phyloP scores from a whole-genome alignment of 1,140 invertebrate species.

The Dendroctonus valens region DNA sequence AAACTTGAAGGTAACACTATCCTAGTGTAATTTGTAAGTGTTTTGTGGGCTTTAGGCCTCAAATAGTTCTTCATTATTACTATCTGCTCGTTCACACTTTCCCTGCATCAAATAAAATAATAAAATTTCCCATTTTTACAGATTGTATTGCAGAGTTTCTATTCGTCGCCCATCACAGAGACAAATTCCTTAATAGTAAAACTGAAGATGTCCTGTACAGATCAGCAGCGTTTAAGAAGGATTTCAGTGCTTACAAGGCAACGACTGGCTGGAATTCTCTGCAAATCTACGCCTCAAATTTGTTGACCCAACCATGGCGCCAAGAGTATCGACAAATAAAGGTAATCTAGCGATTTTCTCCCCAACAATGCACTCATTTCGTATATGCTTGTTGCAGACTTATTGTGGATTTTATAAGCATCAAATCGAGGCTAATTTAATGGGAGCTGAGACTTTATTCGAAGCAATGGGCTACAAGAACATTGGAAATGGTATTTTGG shows the following conservation, averaged over 20 bases:
- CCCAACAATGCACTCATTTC: not conserved
- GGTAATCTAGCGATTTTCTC: constrained; percentile 52
- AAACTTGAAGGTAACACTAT: constrained; percentile 67
- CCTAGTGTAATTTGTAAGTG: not conserved
- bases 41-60: not conserved
- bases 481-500: constrained; percentile 56
- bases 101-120: not conserved
- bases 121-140: constrained; percentile 50
- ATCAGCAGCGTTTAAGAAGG: constrained; percentile 64
- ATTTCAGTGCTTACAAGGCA: constrained; percentile 79
- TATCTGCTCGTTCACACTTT: not conserved
- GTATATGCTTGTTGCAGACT: constrained; percentile 54
- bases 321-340: constrained; percentile 79
- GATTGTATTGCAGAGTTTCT: constrained; percentile 75
- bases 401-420: constrained; percentile 86
- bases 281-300: constrained; percentile 80
- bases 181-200: constrained; percentile 74
- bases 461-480: constrained; percentile 78
- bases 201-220: constrained; percentile 71
- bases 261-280: constrained; percentile 79
- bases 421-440: constrained; percentile 75
- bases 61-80: not conserved
- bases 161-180: constrained; percentile 72
- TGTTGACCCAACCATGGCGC: constrained; percentile 83
- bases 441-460: constrained; percentile 73